These are phyloP conservation scores for Pagrus major DNA, from an alignment of 2,113 vertebrate species.

Conservation along the genomic window DNA sequence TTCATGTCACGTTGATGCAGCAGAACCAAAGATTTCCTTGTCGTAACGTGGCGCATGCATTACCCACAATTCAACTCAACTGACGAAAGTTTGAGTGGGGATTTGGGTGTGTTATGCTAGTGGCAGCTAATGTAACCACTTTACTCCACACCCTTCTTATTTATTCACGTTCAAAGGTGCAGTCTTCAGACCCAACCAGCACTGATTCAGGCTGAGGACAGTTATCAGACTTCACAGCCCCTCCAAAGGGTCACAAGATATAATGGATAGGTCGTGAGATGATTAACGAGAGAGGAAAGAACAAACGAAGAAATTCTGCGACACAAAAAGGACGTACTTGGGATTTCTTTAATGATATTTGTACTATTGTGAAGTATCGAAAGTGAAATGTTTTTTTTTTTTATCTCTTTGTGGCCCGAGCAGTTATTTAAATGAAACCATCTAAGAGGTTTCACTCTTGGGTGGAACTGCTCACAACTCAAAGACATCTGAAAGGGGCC, in stretches of 20 bases:
- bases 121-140: too few relatives aligned
- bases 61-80: too few relatives aligned
- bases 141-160: too few relatives aligned
- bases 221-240: too few relatives aligned
- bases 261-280: background rate
- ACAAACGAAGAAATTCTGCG: background rate
- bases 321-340: background rate
- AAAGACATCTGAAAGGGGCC: slow-evolving; percentile 2
- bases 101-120: too few relatives aligned
- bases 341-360: background rate
- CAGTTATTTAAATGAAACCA: background rate
- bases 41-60: too few relatives aligned
- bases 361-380: background rate
- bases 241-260: background rate
- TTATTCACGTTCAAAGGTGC: too few relatives aligned
- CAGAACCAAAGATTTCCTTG: background rate
- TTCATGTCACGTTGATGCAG: background rate
- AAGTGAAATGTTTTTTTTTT: background rate
- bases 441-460: slow-evolving; percentile 1
- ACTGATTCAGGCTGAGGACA: too few relatives aligned
- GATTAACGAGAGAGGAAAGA: background rate
- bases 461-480: background rate
- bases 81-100: too few relatives aligned
- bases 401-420: background rate
- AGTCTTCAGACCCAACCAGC: too few relatives aligned